phyloP scores from a whole-genome alignment of 2,113 vertebrate species.

The Serilophus lunatus region DNA sequence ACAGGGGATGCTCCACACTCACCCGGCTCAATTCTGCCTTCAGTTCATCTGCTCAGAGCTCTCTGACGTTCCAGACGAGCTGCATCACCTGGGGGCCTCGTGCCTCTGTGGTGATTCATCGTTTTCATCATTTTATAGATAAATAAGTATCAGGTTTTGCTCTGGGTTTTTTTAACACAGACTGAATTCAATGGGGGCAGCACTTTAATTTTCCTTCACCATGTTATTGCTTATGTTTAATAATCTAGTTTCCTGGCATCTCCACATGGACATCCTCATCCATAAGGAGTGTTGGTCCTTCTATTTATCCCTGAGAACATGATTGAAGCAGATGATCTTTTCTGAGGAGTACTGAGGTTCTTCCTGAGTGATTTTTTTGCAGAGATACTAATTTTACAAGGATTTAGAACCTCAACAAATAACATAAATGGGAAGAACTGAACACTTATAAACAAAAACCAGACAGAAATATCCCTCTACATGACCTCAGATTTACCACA shows the following conservation, averaged over 20 bases:
- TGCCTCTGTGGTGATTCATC: accelerated
- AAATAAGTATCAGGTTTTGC: not conserved
- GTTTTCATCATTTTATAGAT: not conserved
- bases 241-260: not conserved
- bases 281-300: not conserved
- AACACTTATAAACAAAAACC: not conserved
- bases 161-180: not conserved
- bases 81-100: not conserved
- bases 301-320: not conserved
- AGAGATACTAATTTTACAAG: not conserved
- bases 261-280: not conserved
- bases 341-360: not conserved
- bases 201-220: no score
- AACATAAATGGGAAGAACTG: not conserved
- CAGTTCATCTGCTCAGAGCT: not conserved
- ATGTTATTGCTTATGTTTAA: no score
- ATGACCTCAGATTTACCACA: not conserved
- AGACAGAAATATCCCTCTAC: not conserved
- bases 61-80: not conserved
- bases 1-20: not conserved
- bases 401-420: not conserved
- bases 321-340: not conserved
- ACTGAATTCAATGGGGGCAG: not conserved
- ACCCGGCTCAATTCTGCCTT: not conserved
- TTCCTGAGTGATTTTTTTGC: not conserved